These are phyloP conservation scores for Sthenelais limicola DNA, from an alignment of 2,888 invertebrate species.

Conservation along the genomic window DNA sequence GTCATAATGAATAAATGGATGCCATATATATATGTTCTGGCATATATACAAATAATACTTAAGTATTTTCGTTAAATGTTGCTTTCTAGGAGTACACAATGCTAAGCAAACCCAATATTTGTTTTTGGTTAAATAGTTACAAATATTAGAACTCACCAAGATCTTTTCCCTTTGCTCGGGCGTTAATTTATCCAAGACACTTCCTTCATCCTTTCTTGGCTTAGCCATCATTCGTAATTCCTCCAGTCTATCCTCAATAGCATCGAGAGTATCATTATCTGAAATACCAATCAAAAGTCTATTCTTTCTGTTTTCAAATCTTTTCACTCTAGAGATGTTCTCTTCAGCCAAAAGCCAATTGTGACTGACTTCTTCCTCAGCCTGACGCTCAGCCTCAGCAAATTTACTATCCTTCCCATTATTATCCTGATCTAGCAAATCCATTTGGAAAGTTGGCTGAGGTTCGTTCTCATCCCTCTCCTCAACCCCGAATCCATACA, in stretches of 20 bases:
- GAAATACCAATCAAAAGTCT: conserved; percentile 8
- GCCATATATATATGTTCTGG: background rate
- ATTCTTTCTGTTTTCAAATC: conserved; percentile 12
- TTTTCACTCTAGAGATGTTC: conserved; percentile 7
- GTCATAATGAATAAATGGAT: background rate
- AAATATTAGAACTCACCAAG: conserved; percentile 12
- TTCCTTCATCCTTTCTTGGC: conserved; percentile 16
- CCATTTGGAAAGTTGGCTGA: background rate
- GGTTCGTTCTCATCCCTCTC: background rate
- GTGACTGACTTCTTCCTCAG: conserved; percentile 32
- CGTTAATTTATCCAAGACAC: conserved; percentile 9
- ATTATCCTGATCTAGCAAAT: background rate
- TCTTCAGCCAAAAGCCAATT: conserved; percentile 24
- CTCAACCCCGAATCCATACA: no score
- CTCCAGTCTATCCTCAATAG: conserved; percentile 29
- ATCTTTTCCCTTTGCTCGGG: conserved; percentile 19
- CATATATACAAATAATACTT: conserved; percentile 1
- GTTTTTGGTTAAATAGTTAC: background rate
- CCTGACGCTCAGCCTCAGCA: conserved; percentile 6
- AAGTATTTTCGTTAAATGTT: no score
- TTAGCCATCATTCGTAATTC: conserved; percentile 31
- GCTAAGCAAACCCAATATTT: no score
- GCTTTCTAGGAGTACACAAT: no score
- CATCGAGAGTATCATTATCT: conserved; percentile 25
- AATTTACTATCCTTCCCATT: background rate